Percentiles rank a stretch among this genome's conserved stretches.
These are phyloP conservation scores for Monoplex corrugatus DNA, from an alignment of 2,888 invertebrate species.

Conservation along the genomic window DNA sequence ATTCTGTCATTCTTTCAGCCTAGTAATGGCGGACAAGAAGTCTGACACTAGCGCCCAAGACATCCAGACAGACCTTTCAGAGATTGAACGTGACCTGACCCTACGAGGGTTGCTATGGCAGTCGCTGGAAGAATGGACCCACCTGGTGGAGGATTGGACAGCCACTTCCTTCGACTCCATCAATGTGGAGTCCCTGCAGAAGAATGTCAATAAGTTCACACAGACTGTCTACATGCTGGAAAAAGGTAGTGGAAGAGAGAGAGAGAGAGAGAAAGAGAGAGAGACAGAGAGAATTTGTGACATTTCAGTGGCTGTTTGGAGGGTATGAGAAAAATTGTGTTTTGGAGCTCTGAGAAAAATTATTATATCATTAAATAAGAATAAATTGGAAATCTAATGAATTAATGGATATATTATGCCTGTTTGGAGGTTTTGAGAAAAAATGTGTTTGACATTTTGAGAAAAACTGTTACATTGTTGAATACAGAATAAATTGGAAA, in stretches of 20 bases:
- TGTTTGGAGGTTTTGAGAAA: no score
- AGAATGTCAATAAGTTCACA: conserved; percentile 80
- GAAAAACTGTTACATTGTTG: no score
- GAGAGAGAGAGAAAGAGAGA: no score
- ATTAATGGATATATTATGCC: no score
- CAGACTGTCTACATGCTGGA: conserved; percentile 82
- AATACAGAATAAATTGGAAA: no score
- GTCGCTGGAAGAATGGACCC: conserved; percentile 79
- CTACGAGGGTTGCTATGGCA: conserved; percentile 80
- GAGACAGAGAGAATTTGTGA: no score
- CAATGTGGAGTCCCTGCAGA: conserved; percentile 80
- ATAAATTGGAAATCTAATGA: no score
- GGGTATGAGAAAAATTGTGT: no score
- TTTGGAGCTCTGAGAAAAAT: no score
- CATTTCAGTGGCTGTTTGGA: no score
- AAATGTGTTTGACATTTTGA: no score
- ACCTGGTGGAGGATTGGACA: conserved; percentile 79
- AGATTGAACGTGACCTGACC: conserved; percentile 80
- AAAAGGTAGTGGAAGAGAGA: conserved; percentile 73
- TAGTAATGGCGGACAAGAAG: conserved; percentile 68
- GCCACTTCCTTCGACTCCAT: conserved; percentile 78
- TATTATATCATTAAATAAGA: no score
- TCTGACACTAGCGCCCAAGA: conserved; percentile 77
- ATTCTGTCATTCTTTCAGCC: conserved; percentile 47
- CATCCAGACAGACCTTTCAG: conserved; percentile 79